Base-by-base conservation (phyloP, 2,113 vertebrate species). In the Lethenteron camtschaticum region DNA sequence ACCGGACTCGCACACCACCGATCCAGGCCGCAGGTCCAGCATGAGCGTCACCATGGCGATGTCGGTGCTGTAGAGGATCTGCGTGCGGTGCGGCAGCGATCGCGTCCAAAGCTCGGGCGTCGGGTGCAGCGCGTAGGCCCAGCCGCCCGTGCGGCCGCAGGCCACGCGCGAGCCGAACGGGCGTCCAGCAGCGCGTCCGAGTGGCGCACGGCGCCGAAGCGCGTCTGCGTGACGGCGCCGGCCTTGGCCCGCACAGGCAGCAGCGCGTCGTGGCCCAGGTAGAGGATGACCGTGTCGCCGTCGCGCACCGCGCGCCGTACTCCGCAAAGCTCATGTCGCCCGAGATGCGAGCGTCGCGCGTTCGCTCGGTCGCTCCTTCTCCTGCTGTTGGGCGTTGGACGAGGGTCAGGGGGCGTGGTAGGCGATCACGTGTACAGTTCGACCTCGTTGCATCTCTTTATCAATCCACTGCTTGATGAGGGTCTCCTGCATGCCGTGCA, bases 61-160 rank as follows among this genome's bases (percentile, higher is more conserved):
- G 78, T 99, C 94, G 0, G 92, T 90, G 71, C 87, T 88, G 79
- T 99, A 99, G 12, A 99, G 85, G 75, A 99, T 99, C 78, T 99
- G 94, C 0, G 94, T 99, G 74, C 94, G 88, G 75, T 99, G 94
- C 0, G 90, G 90, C 71, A 99, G 83, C 73, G 84, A 86, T 73
- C 90, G 76, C 0, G 94, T 99, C 94, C 94, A 99, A 68, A 99
- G 81, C 72, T 99, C 94, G 0, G 90, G 88, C 1, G 94, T 99
- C 1, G 91, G 91, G 75, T 99, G 90, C 18, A 99, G 83, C 56
- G 96, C 85, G 3, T 89, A 83, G n/a, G 92, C 89, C 89, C 89
- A 99, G 3, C 92, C 90, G 5, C 92, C 92, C 41, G 41, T 7
- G 71, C 90, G 87, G 78, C 89, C 90, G 73, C 94, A 99, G 55